Base-by-base conservation (phyloP, 2,113 vertebrate genomes). In the Menidia beryllina region DNA sequence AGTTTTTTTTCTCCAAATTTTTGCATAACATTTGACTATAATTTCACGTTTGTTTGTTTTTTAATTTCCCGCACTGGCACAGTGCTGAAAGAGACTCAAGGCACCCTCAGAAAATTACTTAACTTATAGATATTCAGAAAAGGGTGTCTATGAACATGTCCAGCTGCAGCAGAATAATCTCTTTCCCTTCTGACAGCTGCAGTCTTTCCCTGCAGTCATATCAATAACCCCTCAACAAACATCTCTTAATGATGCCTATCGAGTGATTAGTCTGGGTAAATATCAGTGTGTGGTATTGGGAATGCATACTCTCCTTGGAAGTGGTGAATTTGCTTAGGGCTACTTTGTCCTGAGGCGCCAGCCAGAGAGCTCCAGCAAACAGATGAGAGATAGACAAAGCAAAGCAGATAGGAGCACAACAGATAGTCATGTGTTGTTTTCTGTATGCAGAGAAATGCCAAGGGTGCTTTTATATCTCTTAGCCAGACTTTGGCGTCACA, bases 141-240 rank as follows among this genome's bases (percentile, higher is more conserved):
- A 34, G 7, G 7, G 30, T 34, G 1, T 34, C 30, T 34, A 2
- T 30, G 25, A 6, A 26, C 27, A 30, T 71, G 69, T 74, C 34
- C 39, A 52, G 68, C n/a, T n/a, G n/a, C 43, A 21, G 24, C 26
- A 30, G 30, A 30, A 24, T 58, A 62, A 9, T 34, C 49, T 67
- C 69, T 71, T 49, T 73, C 79, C 66, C 68, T 51, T 14, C 43
- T 60, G 50, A 67, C 49, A 68, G 62, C 7, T 63, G 52, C 25
- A 8, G 41, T 26, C n/a, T 30, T 30, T 5, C 30, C 30, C 30
- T 30, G 30, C 30, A 30, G 30, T 30, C 30, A 30, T 30, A 30
- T 87, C 81, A 81, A 83, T 81, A 84, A 80, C 69, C 52, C 72
- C 74, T 83, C 80, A 75, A 72, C 81, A 85, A 82, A 54, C 66